Evolutionary conservation across 2,113 vertebrate species (phyloP).

Genomic region (Illadopsis cleaveri): DNA sequence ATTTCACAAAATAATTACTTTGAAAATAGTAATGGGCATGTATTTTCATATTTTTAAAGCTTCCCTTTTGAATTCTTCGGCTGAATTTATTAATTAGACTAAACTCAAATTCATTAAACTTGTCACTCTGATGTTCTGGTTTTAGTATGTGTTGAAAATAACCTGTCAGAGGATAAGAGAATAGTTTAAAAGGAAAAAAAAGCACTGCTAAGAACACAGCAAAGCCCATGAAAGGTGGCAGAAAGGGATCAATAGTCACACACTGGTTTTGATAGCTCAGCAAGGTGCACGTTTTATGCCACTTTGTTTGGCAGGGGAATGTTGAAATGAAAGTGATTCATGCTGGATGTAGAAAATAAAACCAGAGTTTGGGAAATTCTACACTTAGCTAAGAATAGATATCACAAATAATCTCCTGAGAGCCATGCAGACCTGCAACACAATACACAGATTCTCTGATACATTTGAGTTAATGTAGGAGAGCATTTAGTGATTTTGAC

Average conservation of each 20-base stretch:
- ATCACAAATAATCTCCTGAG: neutral
- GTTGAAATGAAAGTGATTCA: neutral
- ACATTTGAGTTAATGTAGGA: neutral
- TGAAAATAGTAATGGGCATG: neutral
- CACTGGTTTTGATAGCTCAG: neutral
- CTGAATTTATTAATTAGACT: neutral
- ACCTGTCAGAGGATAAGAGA: neutral
- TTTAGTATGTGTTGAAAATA: conserved; percentile 1
- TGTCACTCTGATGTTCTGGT: neutral
- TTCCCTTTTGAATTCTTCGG: neutral
- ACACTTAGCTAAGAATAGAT: neutral
- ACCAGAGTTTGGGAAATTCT: neutral
- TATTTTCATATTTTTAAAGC: neutral
- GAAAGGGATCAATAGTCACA: neutral
- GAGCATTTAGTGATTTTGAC: neutral
- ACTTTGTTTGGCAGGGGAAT: neutral
- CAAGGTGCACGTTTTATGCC: neutral
- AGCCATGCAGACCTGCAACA: neutral
- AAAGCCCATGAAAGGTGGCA: neutral
- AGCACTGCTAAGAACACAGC: neutral
- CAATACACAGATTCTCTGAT: neutral
- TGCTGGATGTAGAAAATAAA: neutral
- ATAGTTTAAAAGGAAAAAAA: neutral
- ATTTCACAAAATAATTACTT: neutral
- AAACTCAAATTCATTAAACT: neutral